These are phyloP conservation scores for Potorous gilbertii DNA, from an alignment of 2,797 vertebrate species.

Conservation along the genomic window DNA sequence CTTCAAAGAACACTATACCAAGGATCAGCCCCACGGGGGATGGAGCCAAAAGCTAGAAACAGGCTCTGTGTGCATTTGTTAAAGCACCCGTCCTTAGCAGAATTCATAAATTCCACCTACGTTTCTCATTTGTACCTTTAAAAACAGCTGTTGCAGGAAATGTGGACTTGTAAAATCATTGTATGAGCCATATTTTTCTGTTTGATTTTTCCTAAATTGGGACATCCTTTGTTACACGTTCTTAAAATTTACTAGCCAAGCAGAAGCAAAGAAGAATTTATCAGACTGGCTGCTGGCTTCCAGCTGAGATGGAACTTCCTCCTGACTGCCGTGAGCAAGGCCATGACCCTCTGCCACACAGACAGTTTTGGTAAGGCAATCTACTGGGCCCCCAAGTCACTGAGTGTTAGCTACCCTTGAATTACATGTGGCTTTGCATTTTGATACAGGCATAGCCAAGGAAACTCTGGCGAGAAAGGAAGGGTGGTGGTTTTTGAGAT, in stretches of 20 bases:
- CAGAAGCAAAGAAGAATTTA: constrained; percentile 81
- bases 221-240: constrained; percentile 35
- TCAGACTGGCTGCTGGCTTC: constrained; percentile 78
- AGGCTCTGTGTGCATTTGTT: background rate
- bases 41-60: background rate
- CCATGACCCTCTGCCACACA: constrained; percentile 78
- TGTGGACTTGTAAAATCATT: background rate
- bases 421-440: background rate
- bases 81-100: rapidly evolving
- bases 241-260: constrained; percentile 73
- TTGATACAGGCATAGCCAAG: background rate
- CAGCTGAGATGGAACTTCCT: constrained; percentile 84
- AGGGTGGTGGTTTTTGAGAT: background rate
- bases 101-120: background rate
- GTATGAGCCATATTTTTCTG: background rate
- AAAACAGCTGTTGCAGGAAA: background rate
- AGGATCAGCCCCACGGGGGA: background rate
- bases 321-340: constrained; percentile 80
- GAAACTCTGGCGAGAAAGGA: background rate
- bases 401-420: background rate
- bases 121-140: background rate
- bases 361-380: constrained; percentile 81
- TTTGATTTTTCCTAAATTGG: constrained; percentile 22
- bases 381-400: background rate
- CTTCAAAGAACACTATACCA: constrained; percentile 1